Percentiles rank a stretch among this genome's conserved stretches.
Conservation (phyloP, 2,113 vertebrate species). For the Heteronetta atricapilla region DNA sequence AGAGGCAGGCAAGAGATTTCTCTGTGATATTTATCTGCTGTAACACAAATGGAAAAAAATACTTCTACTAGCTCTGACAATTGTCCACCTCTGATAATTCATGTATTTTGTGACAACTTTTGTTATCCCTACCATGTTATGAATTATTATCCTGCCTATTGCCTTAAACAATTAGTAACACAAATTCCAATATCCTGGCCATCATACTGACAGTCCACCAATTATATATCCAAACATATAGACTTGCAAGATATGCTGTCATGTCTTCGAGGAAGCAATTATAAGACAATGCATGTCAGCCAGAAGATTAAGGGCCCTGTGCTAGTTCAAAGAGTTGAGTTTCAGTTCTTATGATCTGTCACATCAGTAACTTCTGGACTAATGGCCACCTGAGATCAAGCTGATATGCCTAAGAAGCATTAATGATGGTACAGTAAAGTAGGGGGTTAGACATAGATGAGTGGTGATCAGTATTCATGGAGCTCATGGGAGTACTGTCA, state of each 20-base stretch:
- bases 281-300: neutral
- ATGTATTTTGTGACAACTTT: slow-evolving; percentile 11
- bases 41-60: neutral
- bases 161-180: slow-evolving; percentile 36
- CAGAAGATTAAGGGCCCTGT: slow-evolving; percentile 6
- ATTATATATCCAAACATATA: neutral
- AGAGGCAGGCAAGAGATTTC: neutral
- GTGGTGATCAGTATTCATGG: neutral
- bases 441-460: neutral
- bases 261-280: slow-evolving; percentile 22
- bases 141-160: slow-evolving; percentile 20
- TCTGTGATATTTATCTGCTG: neutral
- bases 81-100: neutral
- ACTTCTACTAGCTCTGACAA: neutral
- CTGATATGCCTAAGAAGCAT: neutral
- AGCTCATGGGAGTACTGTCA: neutral
- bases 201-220: neutral
- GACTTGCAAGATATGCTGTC: neutral
- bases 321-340: neutral
- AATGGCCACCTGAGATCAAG: neutral
- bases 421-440: neutral
- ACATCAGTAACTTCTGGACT: neutral
- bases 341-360: neutral
- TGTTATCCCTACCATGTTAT: neutral
- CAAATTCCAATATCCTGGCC: neutral